Conservation (phyloP, 2,113 vertebrate species). For the Albula goreensis region DNA sequence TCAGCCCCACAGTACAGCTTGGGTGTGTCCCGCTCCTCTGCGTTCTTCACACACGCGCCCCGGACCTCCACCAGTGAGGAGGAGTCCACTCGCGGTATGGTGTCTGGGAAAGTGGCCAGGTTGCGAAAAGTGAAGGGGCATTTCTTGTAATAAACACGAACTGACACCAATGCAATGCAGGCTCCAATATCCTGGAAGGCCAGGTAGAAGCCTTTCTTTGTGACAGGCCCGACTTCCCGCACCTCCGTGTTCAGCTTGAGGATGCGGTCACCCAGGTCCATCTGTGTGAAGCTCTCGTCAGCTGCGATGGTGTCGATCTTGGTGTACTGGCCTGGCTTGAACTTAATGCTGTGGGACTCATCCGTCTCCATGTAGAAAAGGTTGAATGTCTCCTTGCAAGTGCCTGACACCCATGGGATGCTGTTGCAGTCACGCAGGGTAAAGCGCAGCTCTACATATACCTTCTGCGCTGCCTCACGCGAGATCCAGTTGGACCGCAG, state of each 20-base stretch:
- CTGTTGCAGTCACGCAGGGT: slow-evolving; percentile 94
- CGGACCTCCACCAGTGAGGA: slow-evolving; percentile 93
- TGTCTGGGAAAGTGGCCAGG: slow-evolving; percentile 90
- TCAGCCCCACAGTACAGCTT: slow-evolving; percentile 93
- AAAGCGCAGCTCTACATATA: slow-evolving; percentile 94
- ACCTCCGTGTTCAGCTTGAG: slow-evolving; percentile 95
- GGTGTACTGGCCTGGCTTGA: slow-evolving; percentile 82
- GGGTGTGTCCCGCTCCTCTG: slow-evolving; percentile 90
- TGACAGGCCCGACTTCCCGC: slow-evolving; percentile 89
- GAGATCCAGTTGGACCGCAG: slow-evolving; percentile 93
- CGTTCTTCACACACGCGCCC: slow-evolving; percentile 89
- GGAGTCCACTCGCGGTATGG: slow-evolving; percentile 91
- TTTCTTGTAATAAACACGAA: slow-evolving; percentile 93
- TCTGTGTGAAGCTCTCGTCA: slow-evolving; percentile 95
- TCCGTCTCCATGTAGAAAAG: slow-evolving; percentile 90
- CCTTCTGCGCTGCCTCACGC: slow-evolving; percentile 89
- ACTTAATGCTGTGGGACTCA: slow-evolving; percentile 84
- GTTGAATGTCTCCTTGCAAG: slow-evolving; percentile 96
- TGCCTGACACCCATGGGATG: slow-evolving; percentile 92
- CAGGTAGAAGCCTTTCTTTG: slow-evolving; percentile 87
- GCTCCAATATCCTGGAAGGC: slow-evolving; percentile 96
- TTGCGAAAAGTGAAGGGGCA: slow-evolving; percentile 91
- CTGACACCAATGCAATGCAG: slow-evolving; percentile 90
- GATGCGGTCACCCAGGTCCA: slow-evolving; percentile 94
- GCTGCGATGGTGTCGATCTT: slow-evolving; percentile 96